phyloP scores from a whole-genome alignment of 2,797 vertebrate genomes.

The Siniperca undulata region DNA sequence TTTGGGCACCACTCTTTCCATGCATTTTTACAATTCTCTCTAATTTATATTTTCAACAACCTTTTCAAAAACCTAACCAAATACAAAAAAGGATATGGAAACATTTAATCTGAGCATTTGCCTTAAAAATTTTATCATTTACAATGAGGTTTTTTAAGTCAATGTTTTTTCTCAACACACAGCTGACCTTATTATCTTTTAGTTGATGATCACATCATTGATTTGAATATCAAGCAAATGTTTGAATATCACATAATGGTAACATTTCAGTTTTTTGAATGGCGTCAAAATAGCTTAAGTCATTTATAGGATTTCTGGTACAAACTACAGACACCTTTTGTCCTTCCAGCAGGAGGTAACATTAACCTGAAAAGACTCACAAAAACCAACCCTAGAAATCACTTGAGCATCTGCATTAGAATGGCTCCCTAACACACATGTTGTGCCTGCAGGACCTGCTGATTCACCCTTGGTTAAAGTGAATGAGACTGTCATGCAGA shows the following conservation, averaged over 20 bases:
- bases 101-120: too few species aligned
- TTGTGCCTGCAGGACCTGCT: conserved; percentile 6
- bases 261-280: conserved; percentile 50
- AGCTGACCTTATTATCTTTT: neutral
- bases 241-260: neutral
- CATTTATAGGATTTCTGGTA: neutral
- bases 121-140: neutral
- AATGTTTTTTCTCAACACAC: neutral
- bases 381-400: conserved; percentile 28
- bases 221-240: conserved; percentile 4
- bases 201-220: neutral
- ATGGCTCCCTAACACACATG: conserved; percentile 19
- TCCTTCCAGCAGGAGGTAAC: conserved; percentile 40
- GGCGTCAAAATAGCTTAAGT: conserved; percentile 26
- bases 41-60: neutral
- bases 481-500: conserved; percentile 15
- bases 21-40: neutral
- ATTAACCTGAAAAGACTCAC: conserved; percentile 37
- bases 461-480: conserved; percentile 15
- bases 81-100: neutral
- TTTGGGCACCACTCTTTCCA: neutral
- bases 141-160: neutral
- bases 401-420: conserved; percentile 50
- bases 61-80: too few species aligned
- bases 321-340: conserved; percentile 23